Base-by-base conservation (phyloP, 64 coral and sea anemone species). In the Porites lutea region DNA sequence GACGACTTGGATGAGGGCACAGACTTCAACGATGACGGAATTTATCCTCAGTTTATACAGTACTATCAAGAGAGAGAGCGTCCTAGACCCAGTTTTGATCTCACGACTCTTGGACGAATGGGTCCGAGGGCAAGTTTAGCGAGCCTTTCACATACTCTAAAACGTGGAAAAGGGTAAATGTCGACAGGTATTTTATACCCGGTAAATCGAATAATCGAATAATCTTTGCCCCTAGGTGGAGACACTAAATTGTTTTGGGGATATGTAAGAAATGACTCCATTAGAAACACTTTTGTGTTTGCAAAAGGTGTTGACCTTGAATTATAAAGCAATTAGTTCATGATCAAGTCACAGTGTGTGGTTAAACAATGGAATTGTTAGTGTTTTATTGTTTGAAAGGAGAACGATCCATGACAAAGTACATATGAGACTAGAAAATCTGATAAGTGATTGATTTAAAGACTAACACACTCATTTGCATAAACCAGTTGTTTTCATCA, bases 141-240 rank as follows among this genome's bases (percentile, higher is more conserved):
- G 5, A 84, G 63, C 69, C 22, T 84, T 48, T 84, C 81, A 21
- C 46, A 84, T 47, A 84, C 81, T 12, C 43, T 84, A 8, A 84
- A 84, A 63, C 81, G 81, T 49, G 81, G 81, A 12, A 84, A 84
- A 49, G 65, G 81, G 81, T 84, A 84, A 8, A 37, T 37, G 27
- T 37, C 27, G 27, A 37, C 27, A 37, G 27, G 27, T 37, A 37
- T 37, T 37, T 37, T 37, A 37, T 37, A 37, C 27, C 27, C 27
- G 27, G 27, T 37, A 37, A 37, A 37, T 37, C 27, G 27, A 37
- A 37, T 37, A 37, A 37, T 37, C 27, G 27, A 37, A 37, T 37
- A 37, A 37, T 37, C 27, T 37, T 65, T 4, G 18, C 62, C 13
- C 13, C 51, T 16, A 11, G 46, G 46, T 14, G 2, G 46, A 37